Evolutionary conservation across 2,888 invertebrate species (phyloP).

Genomic region (Callyntrura guangdongensis): DNA sequence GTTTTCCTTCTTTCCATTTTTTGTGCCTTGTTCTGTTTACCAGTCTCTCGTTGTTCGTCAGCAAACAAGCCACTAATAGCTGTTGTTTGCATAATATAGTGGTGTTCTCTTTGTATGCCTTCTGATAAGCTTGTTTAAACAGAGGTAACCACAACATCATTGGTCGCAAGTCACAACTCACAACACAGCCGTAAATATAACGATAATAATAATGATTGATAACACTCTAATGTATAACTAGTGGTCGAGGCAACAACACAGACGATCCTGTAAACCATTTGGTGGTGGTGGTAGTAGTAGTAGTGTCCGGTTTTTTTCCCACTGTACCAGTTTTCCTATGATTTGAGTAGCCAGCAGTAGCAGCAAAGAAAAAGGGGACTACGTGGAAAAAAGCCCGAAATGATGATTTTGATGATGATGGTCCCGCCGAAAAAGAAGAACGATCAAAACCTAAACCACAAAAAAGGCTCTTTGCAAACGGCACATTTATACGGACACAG

Average conservation of each 20-base stretch:
- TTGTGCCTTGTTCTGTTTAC: background rate
- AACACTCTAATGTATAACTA: background rate
- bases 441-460: constrained; percentile 60
- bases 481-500: constrained; percentile 23
- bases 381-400: constrained; percentile 4
- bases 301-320: constrained; percentile 25
- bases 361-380: constrained; percentile 37
- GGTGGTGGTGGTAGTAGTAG: background rate
- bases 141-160: background rate
- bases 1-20: background rate
- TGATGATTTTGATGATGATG: constrained; percentile 10
- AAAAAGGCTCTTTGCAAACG: constrained; percentile 53
- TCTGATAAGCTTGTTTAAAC: constrained; percentile 8
- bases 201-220: constrained; percentile 20
- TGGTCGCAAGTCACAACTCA: background rate
- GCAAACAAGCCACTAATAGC: constrained; percentile 11
- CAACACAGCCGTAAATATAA: background rate
- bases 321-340: background rate
- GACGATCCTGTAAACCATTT: too few species aligned
- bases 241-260: too few species aligned
- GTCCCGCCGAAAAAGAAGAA: constrained; percentile 32
- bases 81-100: background rate
- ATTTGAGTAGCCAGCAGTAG: background rate
- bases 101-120: background rate
- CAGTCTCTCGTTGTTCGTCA: background rate